These are phyloP conservation scores for Pseudorhiza aurosa DNA, from an alignment of 30 jellyfish, hydroid and myxozoan species.

Conservation along the genomic window DNA sequence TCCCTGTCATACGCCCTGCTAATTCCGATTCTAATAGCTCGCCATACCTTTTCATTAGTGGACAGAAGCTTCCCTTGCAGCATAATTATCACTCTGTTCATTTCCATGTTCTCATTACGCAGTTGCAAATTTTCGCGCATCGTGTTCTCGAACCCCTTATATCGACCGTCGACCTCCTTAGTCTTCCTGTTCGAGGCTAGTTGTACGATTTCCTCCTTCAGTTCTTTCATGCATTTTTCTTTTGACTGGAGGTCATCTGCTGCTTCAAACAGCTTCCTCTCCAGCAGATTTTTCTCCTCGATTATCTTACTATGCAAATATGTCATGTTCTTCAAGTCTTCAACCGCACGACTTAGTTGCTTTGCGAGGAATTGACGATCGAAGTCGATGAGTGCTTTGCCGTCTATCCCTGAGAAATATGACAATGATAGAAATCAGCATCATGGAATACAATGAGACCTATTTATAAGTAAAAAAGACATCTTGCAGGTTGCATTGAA, in stretches of 20 bases:
- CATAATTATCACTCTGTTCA: conserved; percentile 58
- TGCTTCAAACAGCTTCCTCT: conserved; percentile 72
- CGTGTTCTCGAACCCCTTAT: neutral
- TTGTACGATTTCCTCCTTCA: conserved; percentile 45
- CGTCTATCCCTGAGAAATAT: conserved; percentile 69
- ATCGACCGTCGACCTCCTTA: conserved; percentile 24
- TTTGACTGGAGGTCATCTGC: conserved; percentile 41
- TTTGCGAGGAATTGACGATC: conserved; percentile 84
- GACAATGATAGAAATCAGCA: no score
- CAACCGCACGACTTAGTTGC: conserved; percentile 71
- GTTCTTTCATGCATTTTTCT: conserved; percentile 41
- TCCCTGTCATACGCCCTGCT: no score
- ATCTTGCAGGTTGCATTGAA: no score
- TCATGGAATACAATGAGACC: no score
- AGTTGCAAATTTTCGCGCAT: conserved; percentile 53
- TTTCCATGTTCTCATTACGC: conserved; percentile 59
- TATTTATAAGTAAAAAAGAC: no score
- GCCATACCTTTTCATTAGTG: conserved; percentile 60
- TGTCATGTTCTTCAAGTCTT: conserved; percentile 75
- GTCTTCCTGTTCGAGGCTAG: conserved; percentile 42
- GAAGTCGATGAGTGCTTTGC: conserved; percentile 78
- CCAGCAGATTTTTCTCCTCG: conserved; percentile 77
- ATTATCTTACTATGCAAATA: conserved; percentile 46
- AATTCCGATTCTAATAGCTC: no score
- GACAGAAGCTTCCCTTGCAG: conserved; percentile 69